These are phyloP conservation scores for Beris chalybata DNA, from an alignment of 2,888 invertebrate genomes.

Conservation along the genomic window DNA sequence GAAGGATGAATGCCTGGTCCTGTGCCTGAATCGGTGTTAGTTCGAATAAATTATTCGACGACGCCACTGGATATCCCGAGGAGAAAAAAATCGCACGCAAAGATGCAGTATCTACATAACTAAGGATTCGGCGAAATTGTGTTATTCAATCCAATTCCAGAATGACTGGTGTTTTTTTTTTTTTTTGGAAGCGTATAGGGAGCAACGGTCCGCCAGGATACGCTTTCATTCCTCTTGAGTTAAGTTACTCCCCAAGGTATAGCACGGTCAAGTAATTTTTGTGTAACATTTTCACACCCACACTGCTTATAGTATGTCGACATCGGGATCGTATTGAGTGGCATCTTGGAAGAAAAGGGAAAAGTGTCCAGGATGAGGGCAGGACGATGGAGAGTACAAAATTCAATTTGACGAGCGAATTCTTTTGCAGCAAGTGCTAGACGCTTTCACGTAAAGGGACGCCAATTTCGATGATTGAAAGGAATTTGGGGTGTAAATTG, in stretches of 20 bases:
- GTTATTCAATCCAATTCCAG: constrained; percentile 31
- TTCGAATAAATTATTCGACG: constrained; percentile 21
- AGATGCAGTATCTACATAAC: constrained; percentile 15
- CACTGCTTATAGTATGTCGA: constrained; percentile 5
- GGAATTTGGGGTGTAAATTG: constrained; percentile 27
- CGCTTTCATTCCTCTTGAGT: constrained; percentile 16
- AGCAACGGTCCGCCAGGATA: background rate
- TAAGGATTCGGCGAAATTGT: constrained; percentile 9
- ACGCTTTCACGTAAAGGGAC: background rate
- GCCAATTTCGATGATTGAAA: constrained; percentile 27
- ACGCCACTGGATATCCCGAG: background rate
- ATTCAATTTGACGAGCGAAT: constrained; percentile 29
- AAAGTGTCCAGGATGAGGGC: constrained; percentile 1
- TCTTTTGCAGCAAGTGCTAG: constrained; percentile 10
- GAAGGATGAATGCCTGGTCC: background rate
- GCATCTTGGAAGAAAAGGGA: background rate
- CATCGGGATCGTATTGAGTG: constrained; percentile 2
- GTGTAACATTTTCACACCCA: constrained; percentile 29
- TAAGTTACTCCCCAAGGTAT: constrained; percentile 25
- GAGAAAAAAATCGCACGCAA: constrained; percentile 25
- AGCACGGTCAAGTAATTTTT: constrained; percentile 35
- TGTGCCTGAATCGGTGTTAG: constrained; percentile 8
- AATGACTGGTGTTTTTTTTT: background rate
- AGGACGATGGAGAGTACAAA: constrained; percentile 9
- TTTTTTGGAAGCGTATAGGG: background rate